Evolutionary conservation across 2,113 vertebrate genomes (phyloP), one percentile per base, ranked within the genome.

Genomic region (Pelusios castaneus): DNA sequence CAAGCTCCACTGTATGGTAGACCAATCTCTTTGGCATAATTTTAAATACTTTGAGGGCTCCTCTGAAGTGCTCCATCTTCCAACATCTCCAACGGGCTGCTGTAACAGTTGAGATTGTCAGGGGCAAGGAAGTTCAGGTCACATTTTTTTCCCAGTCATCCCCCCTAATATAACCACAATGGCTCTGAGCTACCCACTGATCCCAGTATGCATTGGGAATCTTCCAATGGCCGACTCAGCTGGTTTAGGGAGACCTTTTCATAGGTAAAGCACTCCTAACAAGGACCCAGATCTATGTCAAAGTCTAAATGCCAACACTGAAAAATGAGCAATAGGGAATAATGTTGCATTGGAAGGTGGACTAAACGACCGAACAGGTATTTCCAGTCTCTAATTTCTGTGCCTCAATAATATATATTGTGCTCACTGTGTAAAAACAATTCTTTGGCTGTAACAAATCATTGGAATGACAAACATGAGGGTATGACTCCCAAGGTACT

Each of bases 341-440:
- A 1, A 52, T 54, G 27, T 76, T 43, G 6, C 13, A 1, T 34
- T 76, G n/a, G 12, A 3, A 82, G 82, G 82, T 43, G 13, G 3
- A 47, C 4, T 3, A 1, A 22, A 80, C 45, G 34, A 70, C 29
- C 29, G 25, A 80, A 7, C 1, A 80, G 52, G 55, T 0, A 0
- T 73, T 82, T 80, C 2, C 12, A 58, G 2, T 27, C 31, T 29
- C 6, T 93, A 49, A 70, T 45, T 80, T 52, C 5, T 79, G 92
- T 76, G 76, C 2, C 14, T 67, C 5, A 58, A 27, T 6, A 52
- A 47, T 45, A 43, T 2, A 10, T 22, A 8, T 2, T 49, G 2
- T 63, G 5, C 54, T 2, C 0, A 14, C 3, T 8, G 2, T 12
- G 51, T 51, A 38, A 49, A 86, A 77, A 77, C 0, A 25, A 11